These are phyloP conservation scores for Garrulus glandarius DNA, from an alignment of 2,797 vertebrate genomes.

Conservation along the genomic window DNA sequence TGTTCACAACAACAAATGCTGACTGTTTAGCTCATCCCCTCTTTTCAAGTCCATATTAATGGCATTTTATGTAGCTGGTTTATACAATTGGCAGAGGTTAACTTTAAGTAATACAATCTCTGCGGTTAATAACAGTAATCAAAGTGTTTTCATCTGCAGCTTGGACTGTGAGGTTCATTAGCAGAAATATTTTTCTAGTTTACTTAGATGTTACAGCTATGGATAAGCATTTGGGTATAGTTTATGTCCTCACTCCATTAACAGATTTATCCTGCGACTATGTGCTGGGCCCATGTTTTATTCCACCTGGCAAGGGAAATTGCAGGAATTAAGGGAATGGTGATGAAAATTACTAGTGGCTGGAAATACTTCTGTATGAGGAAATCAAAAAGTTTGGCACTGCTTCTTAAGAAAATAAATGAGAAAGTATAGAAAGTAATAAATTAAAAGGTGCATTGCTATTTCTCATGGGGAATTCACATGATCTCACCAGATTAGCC, in stretches of 20 bases:
- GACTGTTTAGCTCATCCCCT: accelerated
- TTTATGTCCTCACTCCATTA: background rate
- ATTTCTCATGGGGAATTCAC: background rate
- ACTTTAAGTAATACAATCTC: background rate
- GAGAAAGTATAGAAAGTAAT: background rate
- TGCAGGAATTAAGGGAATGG: background rate
- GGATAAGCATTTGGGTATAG: background rate
- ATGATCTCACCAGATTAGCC: background rate
- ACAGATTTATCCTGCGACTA: background rate
- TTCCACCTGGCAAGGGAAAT: background rate
- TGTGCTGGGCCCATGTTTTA: background rate
- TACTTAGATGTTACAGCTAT: background rate
- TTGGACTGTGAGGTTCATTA: background rate
- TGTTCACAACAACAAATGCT: background rate
- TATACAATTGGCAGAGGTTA: background rate
- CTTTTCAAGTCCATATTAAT: background rate
- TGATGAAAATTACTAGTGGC: background rate
- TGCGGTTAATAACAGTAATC: background rate
- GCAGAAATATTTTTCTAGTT: background rate
- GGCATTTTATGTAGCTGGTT: background rate
- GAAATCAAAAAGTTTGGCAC: background rate
- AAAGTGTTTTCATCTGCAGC: background rate
- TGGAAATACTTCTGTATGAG: background rate
- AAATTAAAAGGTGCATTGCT: background rate
- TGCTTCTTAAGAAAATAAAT: background rate